Percentiles rank a stretch among this genome's conserved stretches.
phyloP scores from a whole-genome alignment of 2,888 invertebrate genomes.

The Salpingus planirostris region DNA sequence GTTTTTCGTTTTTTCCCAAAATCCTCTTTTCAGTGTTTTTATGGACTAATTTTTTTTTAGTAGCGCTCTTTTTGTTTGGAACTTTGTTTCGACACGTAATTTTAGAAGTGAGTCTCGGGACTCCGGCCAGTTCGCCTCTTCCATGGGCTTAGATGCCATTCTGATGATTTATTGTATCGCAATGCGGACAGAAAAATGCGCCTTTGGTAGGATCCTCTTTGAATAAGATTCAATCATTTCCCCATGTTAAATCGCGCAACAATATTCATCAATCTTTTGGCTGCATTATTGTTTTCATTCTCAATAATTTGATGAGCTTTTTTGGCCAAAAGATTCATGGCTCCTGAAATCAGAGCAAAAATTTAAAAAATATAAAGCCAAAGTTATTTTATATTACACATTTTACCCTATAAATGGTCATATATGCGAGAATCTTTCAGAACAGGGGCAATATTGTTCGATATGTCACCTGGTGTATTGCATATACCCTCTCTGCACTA shows the following conservation, averaged over 20 bases:
- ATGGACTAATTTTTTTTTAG: not conserved
- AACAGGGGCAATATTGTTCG: not conserved
- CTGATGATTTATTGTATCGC: constrained; percentile 18
- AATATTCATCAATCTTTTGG: constrained; percentile 22
- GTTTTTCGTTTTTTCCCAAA: not conserved
- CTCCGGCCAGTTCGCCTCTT: not conserved
- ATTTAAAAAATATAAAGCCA: not conserved
- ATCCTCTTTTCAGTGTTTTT: too few relatives aligned
- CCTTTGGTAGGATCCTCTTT: constrained; percentile 21
- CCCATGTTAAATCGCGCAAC: constrained; percentile 25
- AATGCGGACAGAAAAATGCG: constrained; percentile 24
- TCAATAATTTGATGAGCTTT: constrained; percentile 9
- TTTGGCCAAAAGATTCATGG: not conserved
- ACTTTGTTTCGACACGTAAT: not conserved
- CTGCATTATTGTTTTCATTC: constrained; percentile 20
- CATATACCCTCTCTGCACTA: not conserved
- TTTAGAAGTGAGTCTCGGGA: constrained; percentile 5
- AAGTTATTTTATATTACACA: not conserved
- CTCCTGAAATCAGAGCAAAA: not conserved
- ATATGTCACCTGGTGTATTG: not conserved
- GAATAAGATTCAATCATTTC: constrained; percentile 23
- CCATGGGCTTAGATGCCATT: constrained; percentile 2
- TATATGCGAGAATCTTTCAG: not conserved
- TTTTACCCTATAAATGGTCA: not conserved
- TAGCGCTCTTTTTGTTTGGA: not conserved